Evolutionary conservation across 1,140 invertebrate species (phyloP).

Genomic region (Teleopsis dalmanni): DNA sequence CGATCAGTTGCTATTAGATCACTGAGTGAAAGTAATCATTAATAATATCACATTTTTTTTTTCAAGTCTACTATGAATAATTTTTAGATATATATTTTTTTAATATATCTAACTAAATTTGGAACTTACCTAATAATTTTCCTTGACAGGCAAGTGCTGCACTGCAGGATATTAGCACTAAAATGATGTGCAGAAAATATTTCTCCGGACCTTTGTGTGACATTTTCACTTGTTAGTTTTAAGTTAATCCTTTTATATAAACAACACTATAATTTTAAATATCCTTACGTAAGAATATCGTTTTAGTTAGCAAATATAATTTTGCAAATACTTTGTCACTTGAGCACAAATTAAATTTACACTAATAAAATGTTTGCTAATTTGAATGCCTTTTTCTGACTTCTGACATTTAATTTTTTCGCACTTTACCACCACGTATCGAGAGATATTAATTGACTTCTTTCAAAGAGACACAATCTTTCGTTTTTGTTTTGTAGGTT

Average conservation of each 20-base stretch:
- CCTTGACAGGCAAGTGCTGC: constrained; percentile 34
- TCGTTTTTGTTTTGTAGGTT: too few relatives aligned
- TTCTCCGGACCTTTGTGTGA: constrained; percentile 11
- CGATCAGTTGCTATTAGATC: too few relatives aligned
- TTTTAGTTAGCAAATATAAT: too few relatives aligned
- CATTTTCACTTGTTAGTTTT: constrained; percentile 7
- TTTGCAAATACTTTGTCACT: not conserved
- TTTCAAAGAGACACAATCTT: too few relatives aligned
- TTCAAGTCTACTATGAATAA: not conserved
- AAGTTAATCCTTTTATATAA: not conserved
- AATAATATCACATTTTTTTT: too few relatives aligned
- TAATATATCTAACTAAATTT: not conserved
- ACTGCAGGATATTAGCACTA: constrained; percentile 28
- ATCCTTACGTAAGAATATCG: too few relatives aligned
- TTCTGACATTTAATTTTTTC: too few relatives aligned
- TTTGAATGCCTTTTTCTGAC: not conserved
- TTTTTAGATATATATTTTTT: not conserved
- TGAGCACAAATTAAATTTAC: not conserved
- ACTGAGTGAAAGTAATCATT: too few relatives aligned
- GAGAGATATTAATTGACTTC: not conserved
- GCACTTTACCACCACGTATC: not conserved
- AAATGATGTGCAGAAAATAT: constrained; percentile 19
- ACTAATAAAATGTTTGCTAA: not conserved
- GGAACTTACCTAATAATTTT: constrained; percentile 36
- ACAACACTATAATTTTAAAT: too few relatives aligned